Percentiles rank a stretch among this genome's conserved stretches.
These are phyloP conservation scores for Ptiloglossa arizonensis DNA, from an alignment of 1,140 invertebrate species.

Conservation along the genomic window DNA sequence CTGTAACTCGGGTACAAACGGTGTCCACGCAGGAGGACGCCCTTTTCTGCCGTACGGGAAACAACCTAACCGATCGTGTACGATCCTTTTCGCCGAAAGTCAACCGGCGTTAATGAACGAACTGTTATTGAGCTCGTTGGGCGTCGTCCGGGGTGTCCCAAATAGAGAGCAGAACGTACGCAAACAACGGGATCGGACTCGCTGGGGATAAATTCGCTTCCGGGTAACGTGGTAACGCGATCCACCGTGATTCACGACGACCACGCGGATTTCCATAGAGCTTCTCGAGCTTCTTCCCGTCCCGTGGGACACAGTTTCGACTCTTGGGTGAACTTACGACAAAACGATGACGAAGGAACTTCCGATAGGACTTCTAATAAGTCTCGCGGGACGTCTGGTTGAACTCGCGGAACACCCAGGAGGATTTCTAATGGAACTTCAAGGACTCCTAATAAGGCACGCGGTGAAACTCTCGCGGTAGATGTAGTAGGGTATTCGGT, in stretches of 20 bases:
- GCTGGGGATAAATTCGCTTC: constrained; percentile 6
- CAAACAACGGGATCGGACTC: constrained; percentile 14
- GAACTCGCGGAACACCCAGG: neutral
- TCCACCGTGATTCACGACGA: neutral
- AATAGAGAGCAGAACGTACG: constrained; percentile 36
- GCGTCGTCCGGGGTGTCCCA: constrained; percentile 8
- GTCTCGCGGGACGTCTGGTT: neutral
- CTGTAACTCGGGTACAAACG: constrained; percentile 63
- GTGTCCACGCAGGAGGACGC: constrained; percentile 57
- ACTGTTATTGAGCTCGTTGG: constrained; percentile 5
- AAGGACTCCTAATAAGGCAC: too few relatives aligned
- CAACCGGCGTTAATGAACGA: constrained; percentile 51
- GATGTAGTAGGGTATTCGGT: too few relatives aligned
- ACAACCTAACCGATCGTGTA: constrained; percentile 21
- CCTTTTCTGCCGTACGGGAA: constrained; percentile 32
- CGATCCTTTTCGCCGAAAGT: constrained; percentile 54
- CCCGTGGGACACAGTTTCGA: neutral
- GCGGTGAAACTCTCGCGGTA: too few relatives aligned
- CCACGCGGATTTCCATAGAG: neutral
- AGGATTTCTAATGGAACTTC: too few relatives aligned
- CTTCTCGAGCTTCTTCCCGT: neutral
- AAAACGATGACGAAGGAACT: neutral
- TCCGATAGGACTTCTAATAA: neutral
- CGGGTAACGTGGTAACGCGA: constrained; percentile 7
- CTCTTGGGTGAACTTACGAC: too few relatives aligned